Evolutionary conservation across 2,797 vertebrate species (phyloP).

Genomic region (Hafferia zeledoni): DNA sequence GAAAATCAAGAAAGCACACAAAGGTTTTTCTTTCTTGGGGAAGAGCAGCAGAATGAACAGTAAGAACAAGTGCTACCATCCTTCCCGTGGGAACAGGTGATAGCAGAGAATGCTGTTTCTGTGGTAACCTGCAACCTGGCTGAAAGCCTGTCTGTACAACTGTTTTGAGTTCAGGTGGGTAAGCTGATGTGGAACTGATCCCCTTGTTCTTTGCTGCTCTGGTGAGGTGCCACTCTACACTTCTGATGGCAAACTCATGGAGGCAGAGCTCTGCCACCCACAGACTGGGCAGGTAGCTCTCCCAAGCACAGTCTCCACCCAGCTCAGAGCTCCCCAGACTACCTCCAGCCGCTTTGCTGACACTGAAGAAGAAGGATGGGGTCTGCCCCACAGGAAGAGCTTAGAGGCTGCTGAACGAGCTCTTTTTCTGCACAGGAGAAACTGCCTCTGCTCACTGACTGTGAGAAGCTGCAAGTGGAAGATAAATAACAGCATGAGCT

Average conservation of each 20-base stretch:
- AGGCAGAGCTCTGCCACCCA: background rate
- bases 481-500: conserved; percentile 28
- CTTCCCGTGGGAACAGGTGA: background rate
- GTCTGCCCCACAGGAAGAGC: background rate
- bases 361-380: background rate
- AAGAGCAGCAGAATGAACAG: background rate
- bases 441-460: background rate
- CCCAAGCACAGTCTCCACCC: background rate
- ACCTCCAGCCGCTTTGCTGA: background rate
- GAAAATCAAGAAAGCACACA: background rate
- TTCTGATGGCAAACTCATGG: rapidly evolving
- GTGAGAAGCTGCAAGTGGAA: background rate
- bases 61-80: background rate
- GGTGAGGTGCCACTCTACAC: background rate
- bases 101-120: background rate
- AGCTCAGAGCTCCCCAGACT: rapidly evolving
- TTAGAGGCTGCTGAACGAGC: background rate
- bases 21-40: background rate
- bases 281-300: background rate
- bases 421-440: background rate
- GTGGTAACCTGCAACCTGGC: conserved; percentile 2
- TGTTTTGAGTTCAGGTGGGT: background rate
- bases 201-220: background rate
- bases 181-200: background rate
- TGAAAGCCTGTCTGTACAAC: background rate